Conservation (phyloP, 92 coral and sea anemone species). For the Umimayanthus chanpuru region DNA sequence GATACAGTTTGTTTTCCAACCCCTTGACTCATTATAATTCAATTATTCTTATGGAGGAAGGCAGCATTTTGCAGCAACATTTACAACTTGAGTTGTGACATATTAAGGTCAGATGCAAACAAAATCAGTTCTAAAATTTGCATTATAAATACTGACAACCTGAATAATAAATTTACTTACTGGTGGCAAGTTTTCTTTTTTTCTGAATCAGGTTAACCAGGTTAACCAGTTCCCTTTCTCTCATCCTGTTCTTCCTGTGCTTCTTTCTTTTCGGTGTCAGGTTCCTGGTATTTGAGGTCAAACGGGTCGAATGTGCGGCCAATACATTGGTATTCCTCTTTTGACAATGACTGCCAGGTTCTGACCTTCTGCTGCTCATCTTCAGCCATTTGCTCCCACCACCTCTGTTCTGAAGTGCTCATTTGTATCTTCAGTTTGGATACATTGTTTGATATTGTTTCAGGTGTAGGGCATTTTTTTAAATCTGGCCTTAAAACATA, state of each 20-base stretch:
- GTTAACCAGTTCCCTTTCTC: no score
- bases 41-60: no score
- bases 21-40: no score
- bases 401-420: conserved; percentile 25
- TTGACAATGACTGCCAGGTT: conserved; percentile 23
- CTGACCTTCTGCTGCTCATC: conserved; percentile 10
- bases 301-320: conserved; percentile 37
- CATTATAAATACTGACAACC: no score
- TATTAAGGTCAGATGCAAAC: no score
- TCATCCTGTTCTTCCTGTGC: background rate
- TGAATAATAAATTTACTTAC: no score
- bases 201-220: no score
- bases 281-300: conserved; percentile 13
- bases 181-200: no score
- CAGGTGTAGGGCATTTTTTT: conserved; percentile 47
- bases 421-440: conserved; percentile 39
- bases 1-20: no score
- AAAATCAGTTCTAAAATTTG: no score
- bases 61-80: no score
- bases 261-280: conserved; percentile 5
- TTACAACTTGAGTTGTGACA: no score
- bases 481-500: conserved; percentile 43
- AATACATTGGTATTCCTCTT: conserved; percentile 26
- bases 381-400: conserved; percentile 30
- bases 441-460: background rate